These are phyloP conservation scores for Scotopteryx bipunctaria DNA, from an alignment of 2,888 invertebrate genomes.

Conservation along the genomic window DNA sequence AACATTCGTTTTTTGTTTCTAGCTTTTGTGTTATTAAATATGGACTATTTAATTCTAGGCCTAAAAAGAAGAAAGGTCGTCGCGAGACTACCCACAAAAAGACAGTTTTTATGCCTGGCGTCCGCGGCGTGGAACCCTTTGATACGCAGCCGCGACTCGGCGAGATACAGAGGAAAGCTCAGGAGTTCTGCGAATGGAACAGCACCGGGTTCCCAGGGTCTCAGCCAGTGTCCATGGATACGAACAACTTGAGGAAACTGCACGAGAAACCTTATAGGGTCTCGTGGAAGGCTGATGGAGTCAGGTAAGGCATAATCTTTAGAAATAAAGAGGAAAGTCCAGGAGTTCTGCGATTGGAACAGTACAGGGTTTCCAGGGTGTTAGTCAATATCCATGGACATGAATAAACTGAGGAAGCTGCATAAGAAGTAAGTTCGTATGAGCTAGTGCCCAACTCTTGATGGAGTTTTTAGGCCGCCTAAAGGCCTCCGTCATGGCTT, in stretches of 20 bases:
- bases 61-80: slow-evolving; percentile 63
- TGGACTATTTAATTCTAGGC: slow-evolving; percentile 22
- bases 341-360: too few relatives aligned
- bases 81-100: slow-evolving; percentile 84
- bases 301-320: slow-evolving; percentile 83
- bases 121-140: slow-evolving; percentile 90
- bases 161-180: slow-evolving; percentile 88
- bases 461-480: too few relatives aligned
- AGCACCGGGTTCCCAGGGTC: slow-evolving; percentile 95
- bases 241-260: slow-evolving; percentile 89
- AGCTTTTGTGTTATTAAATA: too few relatives aligned
- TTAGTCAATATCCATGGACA: too few relatives aligned
- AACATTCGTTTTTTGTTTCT: too few relatives aligned
- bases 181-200: slow-evolving; percentile 92
- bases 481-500: too few relatives aligned
- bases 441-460: too few relatives aligned
- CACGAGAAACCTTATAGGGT: slow-evolving; percentile 94
- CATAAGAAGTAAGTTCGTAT: too few relatives aligned
- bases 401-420: too few relatives aligned
- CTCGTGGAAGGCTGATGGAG: slow-evolving; percentile 99
- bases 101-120: slow-evolving; percentile 93
- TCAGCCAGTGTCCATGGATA: slow-evolving; percentile 98
- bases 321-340: too few relatives aligned
- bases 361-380: too few relatives aligned
- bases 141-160: slow-evolving; percentile 83